Percentiles rank a stretch among this genome's conserved stretches.
Evolutionary conservation across 1,140 invertebrate species (phyloP).

Genomic region (Bactericera cockerelli): DNA sequence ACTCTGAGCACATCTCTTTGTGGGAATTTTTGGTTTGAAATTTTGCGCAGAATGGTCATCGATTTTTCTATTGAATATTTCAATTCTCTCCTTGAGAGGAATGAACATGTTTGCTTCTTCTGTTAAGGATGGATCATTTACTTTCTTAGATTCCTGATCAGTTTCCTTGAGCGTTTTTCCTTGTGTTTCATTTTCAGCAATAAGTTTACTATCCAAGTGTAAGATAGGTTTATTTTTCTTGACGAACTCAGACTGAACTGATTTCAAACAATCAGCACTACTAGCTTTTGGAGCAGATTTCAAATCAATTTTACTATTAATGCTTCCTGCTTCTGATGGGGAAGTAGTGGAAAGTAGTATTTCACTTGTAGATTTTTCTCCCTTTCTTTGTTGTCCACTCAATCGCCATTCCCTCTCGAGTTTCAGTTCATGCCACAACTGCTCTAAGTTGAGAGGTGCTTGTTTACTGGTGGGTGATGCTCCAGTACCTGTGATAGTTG

Average conservation of each 20-base stretch:
- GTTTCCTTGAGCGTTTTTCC: neutral
- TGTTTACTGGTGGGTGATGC: conserved; percentile 51
- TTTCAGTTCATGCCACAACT: conserved; percentile 51
- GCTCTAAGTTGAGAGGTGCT: conserved; percentile 45
- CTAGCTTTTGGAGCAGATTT: neutral
- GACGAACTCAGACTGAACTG: neutral
- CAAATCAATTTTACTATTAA: neutral
- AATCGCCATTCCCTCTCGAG: conserved; percentile 23
- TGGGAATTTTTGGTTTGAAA: conserved; percentile 26
- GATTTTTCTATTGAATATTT: conserved; percentile 15
- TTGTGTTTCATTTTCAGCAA: neutral
- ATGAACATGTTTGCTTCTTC: neutral
- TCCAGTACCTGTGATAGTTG: conserved; percentile 76
- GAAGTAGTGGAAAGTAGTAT: conserved; percentile 16
- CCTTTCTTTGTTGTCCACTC: conserved; percentile 16
- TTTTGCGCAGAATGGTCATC: conserved; percentile 20
- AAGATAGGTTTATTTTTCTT: neutral
- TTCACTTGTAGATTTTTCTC: conserved; percentile 18
- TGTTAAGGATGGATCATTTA: conserved; percentile 7
- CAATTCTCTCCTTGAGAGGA: conserved; percentile 17
- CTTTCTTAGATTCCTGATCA: neutral
- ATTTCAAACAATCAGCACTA: conserved; percentile 4
- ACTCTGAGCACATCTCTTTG: conserved; percentile 24
- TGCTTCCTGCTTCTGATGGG: neutral
- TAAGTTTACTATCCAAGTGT: neutral